Evolutionary conservation across 2,888 invertebrate species (phyloP), one percentile per base, ranked within the genome.

Genomic region (Glaucopsyche alexis): DNA sequence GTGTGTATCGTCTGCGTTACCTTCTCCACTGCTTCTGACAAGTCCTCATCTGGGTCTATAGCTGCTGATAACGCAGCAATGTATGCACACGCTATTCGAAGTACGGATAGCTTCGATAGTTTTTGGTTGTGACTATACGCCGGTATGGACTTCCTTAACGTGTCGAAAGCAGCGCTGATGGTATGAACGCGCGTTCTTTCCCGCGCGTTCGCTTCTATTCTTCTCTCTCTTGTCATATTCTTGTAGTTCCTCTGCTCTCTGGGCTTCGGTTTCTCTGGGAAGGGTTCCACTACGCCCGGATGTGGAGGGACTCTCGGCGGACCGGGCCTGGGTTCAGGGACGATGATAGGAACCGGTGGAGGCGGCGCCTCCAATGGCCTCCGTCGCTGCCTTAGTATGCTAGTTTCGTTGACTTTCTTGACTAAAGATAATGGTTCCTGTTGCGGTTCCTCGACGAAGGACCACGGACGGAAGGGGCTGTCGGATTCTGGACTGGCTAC

Each of bases 81-180:
- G 90, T 99, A 99, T 75, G 97, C 97, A 87, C 98, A 98, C 2
- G 98, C 98, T 85, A 98, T 98, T 89, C 98, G 95, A 76, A 99
- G 87, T 16, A 99, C 98, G 0, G 98, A 98, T 72, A 99, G 89
- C 84, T 99, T 99, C 0, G 98, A 98, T 40, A 99, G 94, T 88
- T 98, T 98, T 88, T 98, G 98, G 84, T 97, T 97, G 85, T 98
- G 96, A 64, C 98, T 98, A 86, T 98, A 98, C 0, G 98, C 95
- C 3, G 98, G 98, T 65, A 99, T 96, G 0, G 98, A 94, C 75
- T 94, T 93, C 66, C 98, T 94, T 11, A 99, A 91, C 0, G 97
- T 97, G 78, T 99, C 98, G 85, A 98, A 99, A 0, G 98, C 98
- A 0, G 98, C 98, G 82, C 98, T 98, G 78, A 99, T 99, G 0